These are phyloP conservation scores for Syrmaticus mikado DNA, from an alignment of 2,113 vertebrate genomes.

Conservation along the genomic window DNA sequence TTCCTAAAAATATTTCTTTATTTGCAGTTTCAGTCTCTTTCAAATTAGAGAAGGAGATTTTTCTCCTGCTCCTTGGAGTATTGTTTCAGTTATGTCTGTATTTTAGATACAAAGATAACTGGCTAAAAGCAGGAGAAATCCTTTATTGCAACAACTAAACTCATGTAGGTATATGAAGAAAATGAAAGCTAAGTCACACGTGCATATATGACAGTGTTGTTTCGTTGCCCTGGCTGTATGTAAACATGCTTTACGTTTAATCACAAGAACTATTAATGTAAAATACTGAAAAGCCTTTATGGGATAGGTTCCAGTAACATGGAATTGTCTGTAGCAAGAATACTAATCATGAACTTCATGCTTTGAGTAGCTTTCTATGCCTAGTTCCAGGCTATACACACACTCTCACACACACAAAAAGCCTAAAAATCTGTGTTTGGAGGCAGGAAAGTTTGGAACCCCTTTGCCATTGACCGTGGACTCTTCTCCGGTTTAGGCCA, in stretches of 20 bases:
- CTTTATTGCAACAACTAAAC: neutral
- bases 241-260: neutral
- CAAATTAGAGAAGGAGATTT: neutral
- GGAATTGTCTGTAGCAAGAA: neutral
- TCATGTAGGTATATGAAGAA: neutral
- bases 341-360: neutral
- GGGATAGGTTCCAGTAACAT: neutral
- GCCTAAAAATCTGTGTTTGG: neutral
- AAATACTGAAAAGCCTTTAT: neutral
- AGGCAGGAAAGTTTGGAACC: neutral
- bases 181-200: neutral
- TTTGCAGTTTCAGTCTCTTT: neutral
- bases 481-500: neutral
- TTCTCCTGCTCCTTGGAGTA: neutral
- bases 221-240: neutral
- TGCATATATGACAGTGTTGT: neutral
- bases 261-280: neutral
- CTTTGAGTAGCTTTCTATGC: neutral
- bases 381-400: neutral
- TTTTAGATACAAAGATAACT: neutral
- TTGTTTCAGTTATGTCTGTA: neutral
- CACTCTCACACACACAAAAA: neutral
- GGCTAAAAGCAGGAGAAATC: neutral
- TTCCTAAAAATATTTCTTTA: neutral
- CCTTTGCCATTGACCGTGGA: neutral